phyloP scores from a whole-genome alignment of 2,797 vertebrate genomes.

The Takifugu ocellatus region DNA sequence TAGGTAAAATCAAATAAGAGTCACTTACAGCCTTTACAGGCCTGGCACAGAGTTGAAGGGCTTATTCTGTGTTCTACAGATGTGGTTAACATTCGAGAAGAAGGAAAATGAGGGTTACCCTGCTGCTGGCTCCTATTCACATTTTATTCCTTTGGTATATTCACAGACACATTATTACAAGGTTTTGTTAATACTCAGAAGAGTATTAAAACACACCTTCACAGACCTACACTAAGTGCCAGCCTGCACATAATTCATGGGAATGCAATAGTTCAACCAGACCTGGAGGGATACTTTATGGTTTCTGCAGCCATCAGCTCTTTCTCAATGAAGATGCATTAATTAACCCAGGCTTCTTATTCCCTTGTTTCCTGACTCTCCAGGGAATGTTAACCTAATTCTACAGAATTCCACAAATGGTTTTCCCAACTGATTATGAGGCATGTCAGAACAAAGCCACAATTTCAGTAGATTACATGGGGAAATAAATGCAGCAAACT shows the following conservation, averaged over 20 bases:
- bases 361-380: constrained; percentile 20
- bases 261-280: constrained; percentile 48
- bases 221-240: constrained; percentile 25
- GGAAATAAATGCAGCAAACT: constrained; percentile 20
- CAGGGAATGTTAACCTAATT: constrained; percentile 43
- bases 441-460: constrained; percentile 19
- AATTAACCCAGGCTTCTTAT: constrained; percentile 34
- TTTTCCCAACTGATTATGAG: constrained; percentile 33
- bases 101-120: constrained; percentile 18
- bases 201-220: constrained; percentile 35
- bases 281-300: constrained; percentile 55
- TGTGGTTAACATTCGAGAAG: constrained; percentile 21
- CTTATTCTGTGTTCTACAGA: constrained; percentile 25
- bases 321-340: constrained; percentile 32
- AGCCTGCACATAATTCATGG: constrained; percentile 17
- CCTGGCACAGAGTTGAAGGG: constrained; percentile 22
- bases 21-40: constrained; percentile 10
- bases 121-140: constrained; percentile 23
- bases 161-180: constrained; percentile 14
- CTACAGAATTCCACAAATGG: constrained; percentile 56
- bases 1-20: constrained; percentile 26
- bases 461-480: constrained; percentile 33
- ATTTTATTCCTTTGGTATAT: constrained; percentile 23
- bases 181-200: constrained; percentile 23
- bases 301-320: constrained; percentile 60